phyloP scores from a whole-genome alignment of 64 coral and sea anemone genomes.

The Pocillopora verrucosa region DNA sequence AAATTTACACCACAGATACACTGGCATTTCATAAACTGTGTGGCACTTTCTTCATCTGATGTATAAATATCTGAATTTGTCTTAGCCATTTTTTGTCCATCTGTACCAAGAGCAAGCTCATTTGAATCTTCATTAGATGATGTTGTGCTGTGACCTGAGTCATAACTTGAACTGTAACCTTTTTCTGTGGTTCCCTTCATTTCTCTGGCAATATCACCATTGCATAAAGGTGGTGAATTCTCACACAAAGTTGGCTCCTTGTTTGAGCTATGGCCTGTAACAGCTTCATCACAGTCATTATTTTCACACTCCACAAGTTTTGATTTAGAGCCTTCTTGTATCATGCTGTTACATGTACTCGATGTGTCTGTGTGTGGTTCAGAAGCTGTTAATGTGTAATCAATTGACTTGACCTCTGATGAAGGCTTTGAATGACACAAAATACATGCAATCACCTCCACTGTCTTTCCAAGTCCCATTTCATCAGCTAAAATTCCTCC shows the following conservation, averaged over 20 bases:
- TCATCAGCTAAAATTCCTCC: conserved; percentile 98
- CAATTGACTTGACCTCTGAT: neutral
- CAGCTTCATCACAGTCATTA: neutral
- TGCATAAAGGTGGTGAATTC: neutral
- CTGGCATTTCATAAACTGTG: conserved; percentile 18
- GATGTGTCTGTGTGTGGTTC: neutral
- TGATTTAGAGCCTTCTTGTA: neutral
- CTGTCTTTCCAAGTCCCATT: conserved; percentile 98
- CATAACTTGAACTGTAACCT: neutral
- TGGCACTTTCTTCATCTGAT: neutral
- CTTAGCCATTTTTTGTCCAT: neutral
- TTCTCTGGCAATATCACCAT: neutral
- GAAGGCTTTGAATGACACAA: conserved; percentile 75
- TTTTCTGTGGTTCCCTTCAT: neutral
- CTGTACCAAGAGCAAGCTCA: neutral
- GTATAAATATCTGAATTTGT: neutral
- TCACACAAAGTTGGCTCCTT: neutral
- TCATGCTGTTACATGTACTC: neutral
- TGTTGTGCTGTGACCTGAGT: neutral
- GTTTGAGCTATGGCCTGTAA: neutral
- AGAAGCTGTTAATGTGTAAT: neutral
- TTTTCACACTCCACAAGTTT: neutral
- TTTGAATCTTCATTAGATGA: neutral
- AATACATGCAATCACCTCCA: conserved; percentile 93
- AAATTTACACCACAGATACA: conserved; percentile 75